phyloP scores from a whole-genome alignment of 2,888 invertebrate species.

The Kuschelorhynchus macadamiae region DNA sequence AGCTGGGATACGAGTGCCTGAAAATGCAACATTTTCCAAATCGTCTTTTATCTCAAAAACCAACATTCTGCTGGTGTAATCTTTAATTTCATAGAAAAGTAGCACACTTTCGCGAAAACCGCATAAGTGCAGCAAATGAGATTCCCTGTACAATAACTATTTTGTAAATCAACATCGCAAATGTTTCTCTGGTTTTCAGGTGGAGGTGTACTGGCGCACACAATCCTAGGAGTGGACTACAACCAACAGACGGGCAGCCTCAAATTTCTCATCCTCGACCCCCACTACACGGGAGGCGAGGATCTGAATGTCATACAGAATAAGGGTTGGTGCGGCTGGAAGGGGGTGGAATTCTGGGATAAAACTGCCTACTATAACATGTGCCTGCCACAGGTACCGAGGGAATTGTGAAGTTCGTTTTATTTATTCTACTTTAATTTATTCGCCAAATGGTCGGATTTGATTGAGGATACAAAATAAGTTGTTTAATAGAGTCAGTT shows the following conservation, averaged over 20 bases:
- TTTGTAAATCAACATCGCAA: background rate
- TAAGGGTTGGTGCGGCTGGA: slow-evolving; percentile 99
- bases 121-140: too few relatives aligned
- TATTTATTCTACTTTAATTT: background rate
- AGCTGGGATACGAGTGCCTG: too few relatives aligned
- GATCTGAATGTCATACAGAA: slow-evolving; percentile 80
- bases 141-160: too few relatives aligned
- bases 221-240: slow-evolving; percentile 94
- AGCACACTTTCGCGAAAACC: too few relatives aligned
- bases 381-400: slow-evolving; percentile 88
- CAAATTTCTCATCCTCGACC: slow-evolving; percentile 96
- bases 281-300: slow-evolving; percentile 95
- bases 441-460: too few relatives aligned
- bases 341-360: slow-evolving; percentile 94
- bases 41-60: too few relatives aligned
- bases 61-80: too few relatives aligned
- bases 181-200: slow-evolving; percentile 70
- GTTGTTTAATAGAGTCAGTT: too few relatives aligned
- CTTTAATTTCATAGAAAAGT: too few relatives aligned
- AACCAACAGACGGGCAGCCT: slow-evolving; percentile 84
- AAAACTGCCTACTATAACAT: slow-evolving; percentile 96
- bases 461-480: too few relatives aligned
- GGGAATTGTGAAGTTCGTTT: slow-evolving; percentile 63
- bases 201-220: slow-evolving; percentile 97
- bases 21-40: too few relatives aligned